Evolutionary conservation across 2,888 invertebrate genomes (phyloP), one percentile per base, ranked within the genome.

Genomic region (Magallana nippona): DNA sequence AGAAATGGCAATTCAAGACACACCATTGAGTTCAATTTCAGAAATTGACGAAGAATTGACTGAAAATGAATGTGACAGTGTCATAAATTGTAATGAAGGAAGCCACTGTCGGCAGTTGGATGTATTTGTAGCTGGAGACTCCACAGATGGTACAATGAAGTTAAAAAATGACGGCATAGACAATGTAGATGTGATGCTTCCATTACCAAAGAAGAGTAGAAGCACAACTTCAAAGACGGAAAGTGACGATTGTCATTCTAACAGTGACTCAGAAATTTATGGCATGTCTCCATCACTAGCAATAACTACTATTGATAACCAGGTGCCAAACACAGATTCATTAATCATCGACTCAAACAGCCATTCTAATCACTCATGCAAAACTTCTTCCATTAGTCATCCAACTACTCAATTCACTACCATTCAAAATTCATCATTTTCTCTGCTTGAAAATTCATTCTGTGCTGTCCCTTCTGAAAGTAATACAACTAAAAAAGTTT

Each of bases 41-140:
- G 22, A 27, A 5, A 71, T 13, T 32, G 27, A 22, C 22, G 13
- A 71, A 71, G 32, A 15, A 27, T 71, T 71, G 27, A 22, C 10
- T 27, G 22, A 22, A 22, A 10, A 63, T 27, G 10, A 15, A 1
- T 15, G 13, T 71, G 71, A 11, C 27, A 71, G 15, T 19, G 27
- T 71, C 5, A 32, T 27, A 71, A 71, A 27, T 2, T 15, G 27
- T 17, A 13, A 5, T 11, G 27, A 22, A 71, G 27, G 71, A 32
- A 71, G 71, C 71, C 15, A 32, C 32, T 71, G 71, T 71, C 71
- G 15, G 15, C 71, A 71, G 2, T 71, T 71, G 27, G 71, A 71
- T 27, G 71, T 71, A 15, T 71, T 71, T 27, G 71, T 71, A 27
- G 22, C 27, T 15, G 19, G 19, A 71, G 27, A 27, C 8, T 17